phyloP scores from a whole-genome alignment of 92 coral and sea anemone species.

The Epizoanthus ramosus region DNA sequence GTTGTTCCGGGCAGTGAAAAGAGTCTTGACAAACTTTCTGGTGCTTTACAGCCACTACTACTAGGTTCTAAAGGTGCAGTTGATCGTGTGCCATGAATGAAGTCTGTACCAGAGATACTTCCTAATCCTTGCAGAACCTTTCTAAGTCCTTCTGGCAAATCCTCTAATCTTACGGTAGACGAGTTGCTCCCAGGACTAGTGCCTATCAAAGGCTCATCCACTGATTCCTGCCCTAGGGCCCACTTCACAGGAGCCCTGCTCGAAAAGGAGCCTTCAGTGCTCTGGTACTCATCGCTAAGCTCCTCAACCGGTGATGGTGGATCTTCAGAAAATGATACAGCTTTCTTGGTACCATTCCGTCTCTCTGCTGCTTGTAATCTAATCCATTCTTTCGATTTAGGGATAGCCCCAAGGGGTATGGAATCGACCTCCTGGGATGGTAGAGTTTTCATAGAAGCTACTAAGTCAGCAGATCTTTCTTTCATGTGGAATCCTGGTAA shows the following conservation, averaged over 20 bases:
- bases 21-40: constrained; percentile 26
- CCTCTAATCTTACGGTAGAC: constrained; percentile 17
- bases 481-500: constrained; percentile 41
- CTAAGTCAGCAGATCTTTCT: constrained; percentile 12
- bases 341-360: constrained; percentile 15
- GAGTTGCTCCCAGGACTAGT: background rate
- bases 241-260: background rate
- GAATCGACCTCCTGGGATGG: background rate
- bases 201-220: too few species aligned
- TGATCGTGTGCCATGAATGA: background rate
- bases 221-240: background rate
- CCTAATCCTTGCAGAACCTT: constrained; percentile 27
- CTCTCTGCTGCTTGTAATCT: background rate
- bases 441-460: background rate
- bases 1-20: constrained; percentile 8
- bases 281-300: constrained; percentile 9
- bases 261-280: background rate
- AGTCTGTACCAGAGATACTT: constrained; percentile 20
- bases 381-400: constrained; percentile 5
- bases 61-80: background rate
- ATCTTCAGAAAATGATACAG: constrained; percentile 13
- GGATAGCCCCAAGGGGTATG: background rate
- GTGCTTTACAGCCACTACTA: background rate
- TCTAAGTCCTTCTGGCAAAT: constrained; percentile 27
- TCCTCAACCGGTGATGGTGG: constrained; percentile 32